Base-by-base conservation (phyloP, 1,140 invertebrate species). In the Sesamia nonagrioides region DNA sequence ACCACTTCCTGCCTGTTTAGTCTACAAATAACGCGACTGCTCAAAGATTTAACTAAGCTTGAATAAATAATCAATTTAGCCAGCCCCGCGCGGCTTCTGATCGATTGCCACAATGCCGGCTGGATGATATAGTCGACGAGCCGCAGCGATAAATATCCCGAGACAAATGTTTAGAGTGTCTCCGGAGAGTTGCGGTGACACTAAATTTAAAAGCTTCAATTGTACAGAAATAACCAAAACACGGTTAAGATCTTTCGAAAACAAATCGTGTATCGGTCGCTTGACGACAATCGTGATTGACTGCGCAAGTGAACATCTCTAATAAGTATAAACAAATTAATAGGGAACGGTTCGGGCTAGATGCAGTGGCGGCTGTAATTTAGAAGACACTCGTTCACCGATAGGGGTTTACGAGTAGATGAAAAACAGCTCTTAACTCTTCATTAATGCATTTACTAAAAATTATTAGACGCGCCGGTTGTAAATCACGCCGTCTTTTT, bases 121-220 rank as follows among this genome's bases (percentile, higher is more conserved):
- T 83, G 92, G 89, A 93, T 93, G 93, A 94, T 93, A 92, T 89
- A 94, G 88, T 88, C 91, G 84, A 86, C 91, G 84, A 89, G 89
- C 86, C 85, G 86, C 83, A 87, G 80, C 90, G 89, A 93, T 94
- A 94, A 94, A 94, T 94, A 94, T 92, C 90, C 89, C 89, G 84
- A 93, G 93, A 94, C 92, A 94, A 94, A 94, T 94, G 93, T 91
- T 92, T 87, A 82, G 89, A 92, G 82, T 91, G 91, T 92, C 93
- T 93, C 92, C 86, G 80, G 92, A 89, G 92, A 92, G 89, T 89
- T 90, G 92, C 91, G 91, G 92, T 91, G 92, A 93, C 92, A 94
- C 90, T 93, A 90, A 91, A 94, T 94, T 94, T 93, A 93, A 93
- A 93, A 92, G 92, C 92, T 89, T 92, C 91, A 91, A 94, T 93